Evolutionary conservation across 2,888 invertebrate species (phyloP), one percentile per base, ranked within the genome.

Genomic region (Pristionchus exspectatus): DNA sequence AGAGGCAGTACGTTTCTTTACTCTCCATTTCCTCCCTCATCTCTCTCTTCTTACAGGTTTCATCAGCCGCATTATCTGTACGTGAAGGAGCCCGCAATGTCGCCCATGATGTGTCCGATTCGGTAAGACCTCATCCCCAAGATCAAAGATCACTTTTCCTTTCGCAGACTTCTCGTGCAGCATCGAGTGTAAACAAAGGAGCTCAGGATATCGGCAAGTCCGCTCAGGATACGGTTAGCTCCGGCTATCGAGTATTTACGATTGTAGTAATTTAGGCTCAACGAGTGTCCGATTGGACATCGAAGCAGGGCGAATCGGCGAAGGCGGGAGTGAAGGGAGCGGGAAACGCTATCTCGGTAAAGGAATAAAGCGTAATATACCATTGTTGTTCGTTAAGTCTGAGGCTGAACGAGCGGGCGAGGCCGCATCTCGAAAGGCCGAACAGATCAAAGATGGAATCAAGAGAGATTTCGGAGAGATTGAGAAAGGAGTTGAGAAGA

Each of bases 391-490:
- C 10, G 5, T 56, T 84, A 30, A 84, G 84, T 59, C 84, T 9
- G 84, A 84, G 33, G 27, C 44, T 9, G 84, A 84, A 50, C 54
- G 59, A 30, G 33, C 30, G 54, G 84, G 84, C 7, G 84, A 84
- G 44, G 54, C 27, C 3, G 84, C 84, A 16, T 27, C 27, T 63
- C 24, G 66, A 14, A 87, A 30, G 24, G 74, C 87, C 1, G 87
- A 54, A 5, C 56, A 69, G 38, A 69, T 87, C 54, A 72, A 74
- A 30, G 87, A 74, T 50, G 54, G 87, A 87, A 87, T 72, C 50
- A 74, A 87, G 87, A 87, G 50, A 30, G 74, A 87, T 33, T 87
- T 69, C 27, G 87, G 63, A 87, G 87, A 74, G 72, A 87, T 87
- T 10, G 87, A 87, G 54, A 74, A 14, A 74, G 54, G 87, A 87